Evolutionary conservation across 2,797 vertebrate genomes (phyloP).

Genomic region (Gallirallus australis): DNA sequence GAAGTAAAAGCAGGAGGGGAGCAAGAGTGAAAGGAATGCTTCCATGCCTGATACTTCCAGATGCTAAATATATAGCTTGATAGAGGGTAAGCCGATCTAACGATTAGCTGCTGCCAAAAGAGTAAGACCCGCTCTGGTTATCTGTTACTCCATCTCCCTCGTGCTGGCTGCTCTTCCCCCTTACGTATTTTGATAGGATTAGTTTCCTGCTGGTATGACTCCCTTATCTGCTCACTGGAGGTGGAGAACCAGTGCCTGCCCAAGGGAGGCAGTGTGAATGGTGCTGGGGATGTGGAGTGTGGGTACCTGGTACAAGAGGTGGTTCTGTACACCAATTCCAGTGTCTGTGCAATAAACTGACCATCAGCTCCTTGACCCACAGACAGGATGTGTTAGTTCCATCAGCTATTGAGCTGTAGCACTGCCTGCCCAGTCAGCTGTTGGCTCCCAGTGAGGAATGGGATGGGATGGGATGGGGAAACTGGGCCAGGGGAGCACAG

Average conservation of each 20-base stretch:
- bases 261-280: neutral
- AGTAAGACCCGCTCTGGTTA: neutral
- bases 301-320: neutral
- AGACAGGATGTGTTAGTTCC: neutral
- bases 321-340: rapidly evolving
- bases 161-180: neutral
- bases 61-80: neutral
- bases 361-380: too few relatives aligned
- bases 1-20: neutral
- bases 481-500: neutral
- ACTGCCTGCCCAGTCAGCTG: rapidly evolving
- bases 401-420: neutral
- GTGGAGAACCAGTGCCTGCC: neutral
- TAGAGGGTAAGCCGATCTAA: neutral
- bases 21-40: neutral
- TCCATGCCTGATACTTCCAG: neutral
- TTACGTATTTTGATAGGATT: neutral
- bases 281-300: rapidly evolving
- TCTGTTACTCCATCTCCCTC: neutral
- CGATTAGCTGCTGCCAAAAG: neutral
- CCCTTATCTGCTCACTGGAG: rapidly evolving
- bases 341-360: neutral
- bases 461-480: neutral
- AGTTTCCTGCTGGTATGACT: neutral
- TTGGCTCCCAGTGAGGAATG: neutral